Evolutionary conservation across 2,113 vertebrate species (phyloP).

Genomic region (Noctilio leporinus): DNA sequence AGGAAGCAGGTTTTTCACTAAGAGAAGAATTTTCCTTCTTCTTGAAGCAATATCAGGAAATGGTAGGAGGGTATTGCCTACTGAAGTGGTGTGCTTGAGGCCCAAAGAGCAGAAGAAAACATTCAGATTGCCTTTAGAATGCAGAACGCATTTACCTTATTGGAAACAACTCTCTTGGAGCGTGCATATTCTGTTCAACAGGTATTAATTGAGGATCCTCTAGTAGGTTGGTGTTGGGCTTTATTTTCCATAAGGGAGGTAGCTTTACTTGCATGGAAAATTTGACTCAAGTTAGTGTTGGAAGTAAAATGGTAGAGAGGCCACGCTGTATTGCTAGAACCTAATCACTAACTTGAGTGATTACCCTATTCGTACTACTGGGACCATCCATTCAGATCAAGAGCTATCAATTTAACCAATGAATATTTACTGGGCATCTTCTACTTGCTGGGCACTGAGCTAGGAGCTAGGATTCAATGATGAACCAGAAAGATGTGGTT

Average conservation of each 20-base stretch:
- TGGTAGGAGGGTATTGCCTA: neutral
- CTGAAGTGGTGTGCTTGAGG: neutral
- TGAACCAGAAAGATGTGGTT: neutral
- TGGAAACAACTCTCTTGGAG: neutral
- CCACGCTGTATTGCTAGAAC: neutral
- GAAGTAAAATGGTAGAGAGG: neutral
- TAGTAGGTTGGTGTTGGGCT: neutral
- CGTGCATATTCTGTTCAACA: neutral
- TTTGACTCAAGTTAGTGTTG: neutral
- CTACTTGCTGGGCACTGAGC: neutral
- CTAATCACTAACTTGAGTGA: neutral
- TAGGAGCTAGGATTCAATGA: neutral
- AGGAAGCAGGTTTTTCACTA: neutral
- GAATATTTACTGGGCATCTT: neutral
- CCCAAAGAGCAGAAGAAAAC: neutral
- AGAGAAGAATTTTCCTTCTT: neutral
- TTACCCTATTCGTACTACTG: neutral
- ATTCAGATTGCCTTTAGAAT: neutral
- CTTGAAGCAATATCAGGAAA: neutral
- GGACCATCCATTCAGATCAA: neutral
- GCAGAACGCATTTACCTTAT: neutral
- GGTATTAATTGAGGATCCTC: neutral
- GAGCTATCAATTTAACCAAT: neutral
- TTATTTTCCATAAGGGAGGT: neutral
- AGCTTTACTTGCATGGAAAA: neutral